Evolutionary conservation across 2,888 invertebrate species (phyloP).

Genomic region (Tineola bisselliella): DNA sequence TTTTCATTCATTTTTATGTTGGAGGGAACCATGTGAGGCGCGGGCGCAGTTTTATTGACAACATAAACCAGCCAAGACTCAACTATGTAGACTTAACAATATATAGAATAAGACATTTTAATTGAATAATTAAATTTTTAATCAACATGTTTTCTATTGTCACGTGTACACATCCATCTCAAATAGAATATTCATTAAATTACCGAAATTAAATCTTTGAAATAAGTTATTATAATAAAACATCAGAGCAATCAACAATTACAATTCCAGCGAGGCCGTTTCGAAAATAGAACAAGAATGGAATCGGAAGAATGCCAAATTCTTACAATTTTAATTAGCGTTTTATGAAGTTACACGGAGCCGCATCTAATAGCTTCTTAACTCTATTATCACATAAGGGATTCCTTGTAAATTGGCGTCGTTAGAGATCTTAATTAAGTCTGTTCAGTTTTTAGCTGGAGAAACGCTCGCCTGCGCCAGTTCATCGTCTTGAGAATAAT

Average conservation of each 20-base stretch:
- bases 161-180: too few relatives aligned
- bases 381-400: slow-evolving; percentile 41
- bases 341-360: background rate
- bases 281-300: background rate
- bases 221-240: background rate
- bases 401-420: slow-evolving; percentile 59
- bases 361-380: slow-evolving; percentile 38
- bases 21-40: slow-evolving; percentile 38
- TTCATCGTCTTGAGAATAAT: slow-evolving; percentile 17
- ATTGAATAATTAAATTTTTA: background rate
- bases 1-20: slow-evolving; percentile 50
- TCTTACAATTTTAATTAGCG: slow-evolving; percentile 5
- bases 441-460: slow-evolving; percentile 49
- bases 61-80: slow-evolving; percentile 36
- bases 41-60: slow-evolving; percentile 38
- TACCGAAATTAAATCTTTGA: background rate
- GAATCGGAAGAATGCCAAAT: slow-evolving; percentile 10
- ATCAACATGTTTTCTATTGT: too few relatives aligned
- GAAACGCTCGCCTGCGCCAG: slow-evolving; percentile 4
- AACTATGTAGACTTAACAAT: background rate
- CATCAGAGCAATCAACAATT: background rate
- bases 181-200: too few relatives aligned
- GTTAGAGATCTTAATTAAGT: slow-evolving; percentile 62
- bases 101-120: background rate
- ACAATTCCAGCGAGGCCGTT: background rate